phyloP scores from a whole-genome alignment of 2,888 invertebrate genomes.

The Eupithecia insigniata region DNA sequence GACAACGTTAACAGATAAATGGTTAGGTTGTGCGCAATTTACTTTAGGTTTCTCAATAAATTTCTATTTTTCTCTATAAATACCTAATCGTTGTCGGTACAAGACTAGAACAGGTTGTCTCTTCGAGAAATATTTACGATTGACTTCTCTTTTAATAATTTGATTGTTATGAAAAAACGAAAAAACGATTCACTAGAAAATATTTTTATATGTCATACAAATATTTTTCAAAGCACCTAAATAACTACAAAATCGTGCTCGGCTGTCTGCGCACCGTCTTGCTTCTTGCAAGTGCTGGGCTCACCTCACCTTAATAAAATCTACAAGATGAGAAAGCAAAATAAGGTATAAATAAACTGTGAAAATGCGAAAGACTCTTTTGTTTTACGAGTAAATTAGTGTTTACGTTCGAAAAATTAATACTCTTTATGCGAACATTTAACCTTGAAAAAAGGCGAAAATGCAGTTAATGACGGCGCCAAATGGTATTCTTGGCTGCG shows the following conservation, averaged over 20 bases:
- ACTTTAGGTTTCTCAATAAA: not conserved
- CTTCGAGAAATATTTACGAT: not conserved
- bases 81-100: not conserved
- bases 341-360: not conserved
- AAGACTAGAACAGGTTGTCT: not conserved
- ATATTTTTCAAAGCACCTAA: no score
- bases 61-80: no score
- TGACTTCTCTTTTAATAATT: not conserved
- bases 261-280: no score
- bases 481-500: conserved; percentile 60
- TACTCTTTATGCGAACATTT: conserved; percentile 20
- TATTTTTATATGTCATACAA: no score
- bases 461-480: conserved; percentile 64
- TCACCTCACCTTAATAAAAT: no score
- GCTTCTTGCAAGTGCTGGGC: no score
- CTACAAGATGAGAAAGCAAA: not conserved
- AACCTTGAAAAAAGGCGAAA: conserved; percentile 47
- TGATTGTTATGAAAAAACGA: no score
- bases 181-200: no score
- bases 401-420: not conserved
- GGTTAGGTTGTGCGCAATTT: not conserved
- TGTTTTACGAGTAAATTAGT: conserved; percentile 1
- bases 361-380: not conserved
- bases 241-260: no score
- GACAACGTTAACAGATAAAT: not conserved